phyloP scores from a whole-genome alignment of 2,888 invertebrate species.

The Diloba caeruleocephala region DNA sequence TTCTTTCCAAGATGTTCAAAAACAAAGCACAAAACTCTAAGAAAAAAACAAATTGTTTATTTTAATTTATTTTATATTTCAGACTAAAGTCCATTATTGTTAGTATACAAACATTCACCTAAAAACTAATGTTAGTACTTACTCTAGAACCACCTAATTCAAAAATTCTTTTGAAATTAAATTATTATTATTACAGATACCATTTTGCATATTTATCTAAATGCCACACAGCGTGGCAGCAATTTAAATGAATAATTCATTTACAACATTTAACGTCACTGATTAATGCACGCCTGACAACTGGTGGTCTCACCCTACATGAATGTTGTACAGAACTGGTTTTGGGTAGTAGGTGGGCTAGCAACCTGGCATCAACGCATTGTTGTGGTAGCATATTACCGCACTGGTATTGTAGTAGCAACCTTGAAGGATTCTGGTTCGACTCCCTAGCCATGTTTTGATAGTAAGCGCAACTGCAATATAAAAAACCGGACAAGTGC shows the following conservation, averaged over 20 bases:
- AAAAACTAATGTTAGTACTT: too few species aligned
- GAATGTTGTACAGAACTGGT: constrained; percentile 3
- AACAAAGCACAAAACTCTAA: too few species aligned
- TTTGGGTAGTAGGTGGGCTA: constrained; percentile 3
- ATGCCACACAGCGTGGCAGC: constrained; percentile 24
- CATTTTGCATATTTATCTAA: constrained; percentile 12
- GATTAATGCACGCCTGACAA: constrained; percentile 22
- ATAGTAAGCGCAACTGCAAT: too few species aligned
- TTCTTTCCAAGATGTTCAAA: too few species aligned
- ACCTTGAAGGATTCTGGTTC: background rate
- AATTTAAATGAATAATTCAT: constrained; percentile 32
- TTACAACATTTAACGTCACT: constrained; percentile 8
- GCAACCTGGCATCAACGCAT: constrained; percentile 3
- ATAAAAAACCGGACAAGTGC: too few species aligned
- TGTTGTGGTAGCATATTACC: constrained; percentile 2
- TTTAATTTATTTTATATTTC: too few species aligned
- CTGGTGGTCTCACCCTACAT: constrained; percentile 7
- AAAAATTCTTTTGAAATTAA: constrained; percentile 8
- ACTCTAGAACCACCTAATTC: too few species aligned
- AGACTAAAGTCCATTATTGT: too few species aligned
- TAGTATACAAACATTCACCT: too few species aligned
- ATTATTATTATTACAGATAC: background rate
- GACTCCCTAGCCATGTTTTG: background rate
- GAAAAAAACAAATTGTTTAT: too few species aligned
- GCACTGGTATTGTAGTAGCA: background rate